Evolutionary conservation across 2,797 vertebrate species (phyloP).

Genomic region (Falco columbarius): DNA sequence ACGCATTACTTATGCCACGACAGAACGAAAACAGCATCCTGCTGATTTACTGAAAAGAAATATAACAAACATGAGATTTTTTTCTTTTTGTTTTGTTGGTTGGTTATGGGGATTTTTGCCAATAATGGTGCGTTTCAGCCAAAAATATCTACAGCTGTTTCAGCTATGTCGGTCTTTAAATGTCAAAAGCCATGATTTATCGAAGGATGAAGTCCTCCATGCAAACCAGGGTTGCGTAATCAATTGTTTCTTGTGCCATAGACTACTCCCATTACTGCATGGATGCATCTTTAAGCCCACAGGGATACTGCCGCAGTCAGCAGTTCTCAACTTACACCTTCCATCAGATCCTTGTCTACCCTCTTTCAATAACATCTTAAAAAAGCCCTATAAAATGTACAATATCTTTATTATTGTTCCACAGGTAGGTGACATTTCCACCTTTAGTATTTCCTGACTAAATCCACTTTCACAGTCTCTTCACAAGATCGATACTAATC

Average conservation of each 20-base stretch:
- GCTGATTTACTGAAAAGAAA: neutral
- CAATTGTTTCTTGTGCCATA: neutral
- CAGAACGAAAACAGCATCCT: neutral
- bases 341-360: neutral
- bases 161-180: neutral
- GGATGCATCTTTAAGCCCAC: neutral
- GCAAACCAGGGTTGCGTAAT: neutral
- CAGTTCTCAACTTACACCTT: neutral
- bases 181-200: neutral
- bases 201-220: neutral
- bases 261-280: neutral
- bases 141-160: neutral
- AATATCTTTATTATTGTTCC: neutral
- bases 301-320: neutral
- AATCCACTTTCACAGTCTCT: neutral
- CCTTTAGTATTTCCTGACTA: neutral
- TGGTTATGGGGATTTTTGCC: neutral
- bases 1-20: neutral
- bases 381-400: neutral
- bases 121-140: neutral
- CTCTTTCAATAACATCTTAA: neutral
- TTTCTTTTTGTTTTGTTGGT: neutral
- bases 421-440: neutral
- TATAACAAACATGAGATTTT: neutral
- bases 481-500: neutral